Conservation (phyloP, 2,113 vertebrate species). For the Peromyscus leucopus region DNA sequence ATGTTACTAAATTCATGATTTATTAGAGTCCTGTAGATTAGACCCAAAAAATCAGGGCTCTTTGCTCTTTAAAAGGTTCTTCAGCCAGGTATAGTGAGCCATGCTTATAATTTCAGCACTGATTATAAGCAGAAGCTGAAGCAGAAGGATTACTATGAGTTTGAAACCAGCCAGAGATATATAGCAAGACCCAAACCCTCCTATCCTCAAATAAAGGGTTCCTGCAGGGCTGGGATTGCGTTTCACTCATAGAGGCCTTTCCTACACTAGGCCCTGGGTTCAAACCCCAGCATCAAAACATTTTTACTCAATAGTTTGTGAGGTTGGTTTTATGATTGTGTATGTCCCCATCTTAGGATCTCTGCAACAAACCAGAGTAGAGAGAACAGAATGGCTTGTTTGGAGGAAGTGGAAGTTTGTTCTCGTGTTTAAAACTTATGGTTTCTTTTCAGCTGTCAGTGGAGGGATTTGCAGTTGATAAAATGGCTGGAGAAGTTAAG, state of each 20-base stretch:
- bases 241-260: no score
- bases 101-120: neutral
- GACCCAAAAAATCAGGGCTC: neutral
- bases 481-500: conserved; percentile 98
- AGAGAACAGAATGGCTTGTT: neutral
- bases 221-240: neutral
- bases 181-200: neutral
- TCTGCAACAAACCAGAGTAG: neutral
- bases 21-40: neutral
- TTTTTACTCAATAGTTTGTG: neutral
- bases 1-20: neutral
- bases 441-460: conserved; percentile 92
- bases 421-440: neutral
- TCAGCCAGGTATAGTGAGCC: no score
- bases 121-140: neutral
- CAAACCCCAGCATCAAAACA: neutral
- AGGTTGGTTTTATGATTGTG: neutral
- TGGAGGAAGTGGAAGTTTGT: conserved; percentile 46
- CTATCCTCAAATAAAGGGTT: neutral
- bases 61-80: conserved; percentile 10
- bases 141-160: neutral
- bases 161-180: neutral
- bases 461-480: conserved; percentile 97
- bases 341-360: neutral
- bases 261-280: neutral